Conservation (phyloP, 1,140 invertebrate genomes). For the Ceratoteleas bidentatus region DNA sequence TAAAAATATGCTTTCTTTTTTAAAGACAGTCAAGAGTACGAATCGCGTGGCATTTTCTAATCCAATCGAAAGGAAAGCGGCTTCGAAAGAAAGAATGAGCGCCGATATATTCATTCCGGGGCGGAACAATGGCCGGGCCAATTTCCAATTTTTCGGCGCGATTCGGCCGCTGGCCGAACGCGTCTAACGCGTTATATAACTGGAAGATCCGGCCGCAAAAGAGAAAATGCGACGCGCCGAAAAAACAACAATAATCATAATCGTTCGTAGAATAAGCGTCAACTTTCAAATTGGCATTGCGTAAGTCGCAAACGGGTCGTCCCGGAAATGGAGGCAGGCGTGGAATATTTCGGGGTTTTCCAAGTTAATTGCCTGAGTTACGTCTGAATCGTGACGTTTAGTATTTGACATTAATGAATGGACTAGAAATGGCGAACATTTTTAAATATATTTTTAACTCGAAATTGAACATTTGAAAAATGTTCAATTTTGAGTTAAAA, state of each 20-base stretch:
- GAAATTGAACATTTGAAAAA: too few species aligned
- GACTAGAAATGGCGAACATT: too few species aligned
- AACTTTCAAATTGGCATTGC: conserved; percentile 29
- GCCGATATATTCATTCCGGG: conserved; percentile 1
- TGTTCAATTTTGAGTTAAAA: too few species aligned
- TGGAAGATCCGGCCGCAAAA: conserved; percentile 20
- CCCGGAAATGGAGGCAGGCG: too few species aligned
- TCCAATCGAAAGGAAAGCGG: conserved; percentile 29
- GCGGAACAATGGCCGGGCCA: neutral
- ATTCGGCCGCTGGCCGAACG: neutral
- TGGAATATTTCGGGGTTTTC: too few species aligned
- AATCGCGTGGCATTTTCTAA: conserved; percentile 22
- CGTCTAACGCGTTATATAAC: conserved; percentile 22
- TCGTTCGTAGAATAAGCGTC: conserved; percentile 10
- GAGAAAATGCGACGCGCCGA: conserved; percentile 27
- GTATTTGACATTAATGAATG: too few species aligned
- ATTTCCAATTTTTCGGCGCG: conserved; percentile 10
- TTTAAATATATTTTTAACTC: too few species aligned
- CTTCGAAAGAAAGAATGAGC: conserved; percentile 16
- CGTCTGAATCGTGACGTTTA: too few species aligned
- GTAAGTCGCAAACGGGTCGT: neutral
- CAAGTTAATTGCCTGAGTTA: too few species aligned
- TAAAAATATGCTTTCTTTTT: conserved; percentile 36
- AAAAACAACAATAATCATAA: conserved; percentile 8
- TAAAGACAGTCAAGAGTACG: neutral